Conservation (phyloP, 2,888 invertebrate species). For the Troglohyphantes excavatus region DNA sequence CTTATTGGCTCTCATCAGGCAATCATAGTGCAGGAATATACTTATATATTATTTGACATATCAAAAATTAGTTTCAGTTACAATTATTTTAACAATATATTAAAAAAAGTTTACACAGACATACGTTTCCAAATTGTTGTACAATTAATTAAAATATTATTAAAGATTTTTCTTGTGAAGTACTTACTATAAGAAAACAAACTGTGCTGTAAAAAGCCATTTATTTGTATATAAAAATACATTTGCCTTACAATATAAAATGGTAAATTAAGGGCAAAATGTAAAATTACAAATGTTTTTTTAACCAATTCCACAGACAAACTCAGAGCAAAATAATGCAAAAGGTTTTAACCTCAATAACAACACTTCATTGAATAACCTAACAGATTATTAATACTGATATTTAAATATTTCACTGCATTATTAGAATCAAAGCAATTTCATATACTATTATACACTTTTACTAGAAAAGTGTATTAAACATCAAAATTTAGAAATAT, state of each 20-base stretch:
- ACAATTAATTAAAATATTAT: neutral
- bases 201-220: neutral
- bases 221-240: slow-evolving; percentile 1
- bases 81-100: neutral
- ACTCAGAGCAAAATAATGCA: no score
- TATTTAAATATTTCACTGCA: neutral
- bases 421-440: no score
- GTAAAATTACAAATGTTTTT: neutral
- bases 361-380: no score
- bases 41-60: slow-evolving; percentile 5
- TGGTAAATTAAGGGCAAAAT: neutral
- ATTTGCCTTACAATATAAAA: neutral
- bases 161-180: neutral
- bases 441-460: no score
- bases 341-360: no score
- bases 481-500: no score
- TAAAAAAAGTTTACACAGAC: neutral
- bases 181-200: neutral
- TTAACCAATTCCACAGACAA: no score
- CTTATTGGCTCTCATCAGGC: slow-evolving; percentile 75
- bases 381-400: neutral
- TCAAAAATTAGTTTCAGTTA: neutral
- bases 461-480: no score
- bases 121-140: no score
- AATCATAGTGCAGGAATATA: slow-evolving; percentile 62